Evolutionary conservation across 2,113 vertebrate species (phyloP).

Genomic region (Microcebus tavaratra): DNA sequence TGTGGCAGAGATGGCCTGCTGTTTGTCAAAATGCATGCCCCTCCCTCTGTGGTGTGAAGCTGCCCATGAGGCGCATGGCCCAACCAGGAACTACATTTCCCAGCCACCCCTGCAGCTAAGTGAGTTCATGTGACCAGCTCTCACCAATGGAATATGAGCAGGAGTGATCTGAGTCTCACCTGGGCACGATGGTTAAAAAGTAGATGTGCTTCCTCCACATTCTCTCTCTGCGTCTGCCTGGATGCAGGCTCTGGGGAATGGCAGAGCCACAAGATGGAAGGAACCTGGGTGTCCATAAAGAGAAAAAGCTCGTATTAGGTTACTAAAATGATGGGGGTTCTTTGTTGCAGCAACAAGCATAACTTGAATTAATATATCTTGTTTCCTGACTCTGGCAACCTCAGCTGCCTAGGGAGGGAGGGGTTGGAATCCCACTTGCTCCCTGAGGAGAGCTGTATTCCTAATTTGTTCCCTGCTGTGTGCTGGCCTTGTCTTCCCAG

Average conservation of each 20-base stretch:
- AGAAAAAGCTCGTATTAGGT: background rate
- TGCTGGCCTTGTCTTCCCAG: background rate
- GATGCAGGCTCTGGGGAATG: background rate
- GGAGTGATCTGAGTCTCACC: background rate
- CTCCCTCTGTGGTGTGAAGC: background rate
- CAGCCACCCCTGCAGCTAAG: background rate
- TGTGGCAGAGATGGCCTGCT: background rate
- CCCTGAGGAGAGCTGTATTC: background rate
- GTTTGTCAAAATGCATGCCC: background rate
- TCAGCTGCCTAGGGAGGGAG: background rate
- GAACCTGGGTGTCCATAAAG: background rate
- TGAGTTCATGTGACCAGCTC: background rate
- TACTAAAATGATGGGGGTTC: background rate
- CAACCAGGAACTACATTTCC: constrained; percentile 41
- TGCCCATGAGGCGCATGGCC: background rate
- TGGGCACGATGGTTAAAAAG: background rate
- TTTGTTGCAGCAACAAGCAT: background rate
- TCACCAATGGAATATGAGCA: constrained; percentile 4
- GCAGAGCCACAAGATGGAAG: background rate
- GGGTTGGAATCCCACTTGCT: background rate
- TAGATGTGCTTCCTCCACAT: background rate
- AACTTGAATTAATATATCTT: background rate
- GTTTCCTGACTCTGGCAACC: background rate
- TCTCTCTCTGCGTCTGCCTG: background rate
- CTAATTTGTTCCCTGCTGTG: background rate